Base-by-base conservation (phyloP, 2,113 vertebrate genomes). In the Daubentonia madagascariensis region DNA sequence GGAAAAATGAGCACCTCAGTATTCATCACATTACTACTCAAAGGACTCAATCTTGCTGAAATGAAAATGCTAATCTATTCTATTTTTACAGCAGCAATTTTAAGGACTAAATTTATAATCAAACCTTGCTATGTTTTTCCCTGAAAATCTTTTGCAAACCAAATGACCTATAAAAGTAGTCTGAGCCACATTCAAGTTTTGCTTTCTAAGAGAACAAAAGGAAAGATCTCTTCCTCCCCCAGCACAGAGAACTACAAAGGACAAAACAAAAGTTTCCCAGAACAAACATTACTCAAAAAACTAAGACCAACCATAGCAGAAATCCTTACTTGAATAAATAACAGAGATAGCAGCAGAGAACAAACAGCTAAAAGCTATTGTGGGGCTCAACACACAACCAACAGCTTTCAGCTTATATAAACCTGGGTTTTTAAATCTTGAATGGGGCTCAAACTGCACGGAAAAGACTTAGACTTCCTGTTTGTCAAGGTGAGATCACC, bases 61-160 rank as follows among this genome's bases (percentile, higher is more conserved):
- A 79, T 75, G 52, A 98, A 98, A 98, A 97, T 70, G 98, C 45
- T 96, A 97, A 98, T 90, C 85, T 97, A 3, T 96, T 97, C 98
- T 95, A 98, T 93, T 97, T 79, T 95, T 79, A 63, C 94, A 95
- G 97, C 59, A 98, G 76, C 70, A 97, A 98, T 98, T 98, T 97
- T 96, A 35, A 94, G 89, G 35, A 90, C 45, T 52, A 92, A 97
- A 96, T 97, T 98, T 97, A 95, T 1, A 95, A 81, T 72, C 92
- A 97, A 93, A 89, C 54, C 94, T 95, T 18, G 0, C 96, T 57
- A 20, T 30, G 95, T 97, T 40, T 70, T 88, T 88, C 67, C 59
- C 96, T 89, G 67, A 63, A 94, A 72, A 95, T 40, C 50, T 97
- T 95, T 79, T 97, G 87, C 79, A 75, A 93, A 91, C 35, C 57